These are phyloP conservation scores for Gnatocerus cornutus DNA, from an alignment of 2,888 invertebrate species.

Conservation along the genomic window DNA sequence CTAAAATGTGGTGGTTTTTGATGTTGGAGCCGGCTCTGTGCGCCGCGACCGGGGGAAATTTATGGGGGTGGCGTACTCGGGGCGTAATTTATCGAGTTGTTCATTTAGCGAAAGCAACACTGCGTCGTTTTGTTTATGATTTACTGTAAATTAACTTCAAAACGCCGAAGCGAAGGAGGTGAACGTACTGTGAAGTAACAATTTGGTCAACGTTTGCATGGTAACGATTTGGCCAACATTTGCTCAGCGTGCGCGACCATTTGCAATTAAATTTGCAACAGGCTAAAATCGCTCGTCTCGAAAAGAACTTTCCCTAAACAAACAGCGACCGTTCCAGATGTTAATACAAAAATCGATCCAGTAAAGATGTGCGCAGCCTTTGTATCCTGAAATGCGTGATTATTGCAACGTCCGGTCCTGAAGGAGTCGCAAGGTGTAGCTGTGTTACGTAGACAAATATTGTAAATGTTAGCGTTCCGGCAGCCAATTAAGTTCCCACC, in stretches of 20 bases:
- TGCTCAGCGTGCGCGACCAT: too few species aligned
- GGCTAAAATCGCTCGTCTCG: too few species aligned
- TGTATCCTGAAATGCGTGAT: not conserved
- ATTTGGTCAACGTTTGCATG: too few species aligned
- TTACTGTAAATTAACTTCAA: conserved; percentile 47
- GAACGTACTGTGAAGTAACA: not conserved
- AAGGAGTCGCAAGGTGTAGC: too few species aligned
- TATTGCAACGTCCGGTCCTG: not conserved
- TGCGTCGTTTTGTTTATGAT: conserved; percentile 45
- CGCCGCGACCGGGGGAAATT: conserved; percentile 12
- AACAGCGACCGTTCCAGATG: not conserved
- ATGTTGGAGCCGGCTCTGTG: not conserved
- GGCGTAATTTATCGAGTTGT: conserved; percentile 47
- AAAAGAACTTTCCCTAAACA: not conserved
- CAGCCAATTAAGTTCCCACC: conserved; percentile 2
- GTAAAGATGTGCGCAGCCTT: conserved; percentile 8
- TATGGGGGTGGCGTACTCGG: conserved; percentile 28
- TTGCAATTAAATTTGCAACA: too few species aligned
- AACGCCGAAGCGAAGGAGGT: conserved; percentile 13
- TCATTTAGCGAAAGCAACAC: conserved; percentile 45
- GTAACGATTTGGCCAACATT: too few species aligned
- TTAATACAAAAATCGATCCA: conserved; percentile 6
- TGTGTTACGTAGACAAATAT: too few species aligned
- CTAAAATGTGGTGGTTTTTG: conserved; percentile 3
- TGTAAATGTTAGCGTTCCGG: not conserved